Base-by-base conservation (phyloP, 1,140 invertebrate genomes). In the Monochamus saltuarius region DNA sequence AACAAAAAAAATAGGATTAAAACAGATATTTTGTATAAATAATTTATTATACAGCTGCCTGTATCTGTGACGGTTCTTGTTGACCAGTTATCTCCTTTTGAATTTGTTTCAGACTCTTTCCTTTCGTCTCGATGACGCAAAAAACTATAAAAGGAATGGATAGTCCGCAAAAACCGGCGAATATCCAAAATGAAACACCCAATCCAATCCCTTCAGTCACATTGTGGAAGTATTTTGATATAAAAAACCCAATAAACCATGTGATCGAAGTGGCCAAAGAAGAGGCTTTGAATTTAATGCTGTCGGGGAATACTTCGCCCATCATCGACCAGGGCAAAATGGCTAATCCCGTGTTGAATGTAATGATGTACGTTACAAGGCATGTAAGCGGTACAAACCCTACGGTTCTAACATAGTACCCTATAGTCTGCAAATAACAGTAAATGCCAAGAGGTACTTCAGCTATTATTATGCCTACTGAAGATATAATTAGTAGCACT, bases 321-420 rank as follows among this genome's bases (percentile, higher is more conserved):
- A 92, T 87, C 29, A 95, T 82, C 0, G 90, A 84, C 90, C 91
- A 93, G 0, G 91, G 89, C 8, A 94, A 75, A 0, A 91, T 89
- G 0, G 91, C 91, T 66, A 90, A 87, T 2, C 89, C 90, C 9
- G 65, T 57, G 16, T 66, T 70, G 37, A 72, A 74, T 6, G 62
- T 59, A 6, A 70, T 49, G n/a, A 73, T 71, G 45, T 69, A 74
- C 16, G 51, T 39, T 2, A 74, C 51, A 19, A 74, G 40, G 19
- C 58, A 62, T 0, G 68, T 10, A 34, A 73, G 56, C 8, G 73
- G 70, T 14, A 73, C 36, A 54, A 70, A 68, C 9, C 51, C 66
- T 3, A 73, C 37, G 0, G 37, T 29, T 16, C 52, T 53, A 1
- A 73, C 60, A n/a, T 66, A 35, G 13, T 16, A 9, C 17, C 54